phyloP scores from a whole-genome alignment of 2,797 vertebrate species.

The Trichosurus vulpecula region DNA sequence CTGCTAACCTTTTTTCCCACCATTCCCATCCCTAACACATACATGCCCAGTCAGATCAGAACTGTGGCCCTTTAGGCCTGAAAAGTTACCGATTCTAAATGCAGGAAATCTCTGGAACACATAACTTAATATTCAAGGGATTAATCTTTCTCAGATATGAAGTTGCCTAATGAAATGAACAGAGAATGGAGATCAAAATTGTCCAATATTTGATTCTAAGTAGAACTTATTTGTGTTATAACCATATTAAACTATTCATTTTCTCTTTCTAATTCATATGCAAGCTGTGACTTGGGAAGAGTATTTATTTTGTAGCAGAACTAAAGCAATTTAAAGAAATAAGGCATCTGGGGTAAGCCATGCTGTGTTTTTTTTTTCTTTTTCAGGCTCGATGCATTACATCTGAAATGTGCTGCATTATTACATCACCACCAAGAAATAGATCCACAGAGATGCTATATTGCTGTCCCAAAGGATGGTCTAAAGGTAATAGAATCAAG shows the following conservation, averaged over 20 bases:
- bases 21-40: background rate
- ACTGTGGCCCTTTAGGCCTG: background rate
- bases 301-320: slow-evolving; percentile 54
- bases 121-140: background rate
- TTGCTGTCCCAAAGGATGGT: slow-evolving; percentile 61
- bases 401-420: slow-evolving; percentile 82
- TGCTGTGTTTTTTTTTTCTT: slow-evolving; percentile 41
- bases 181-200: slow-evolving; percentile 33
- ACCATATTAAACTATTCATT: slow-evolving; percentile 46
- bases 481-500: slow-evolving; percentile 79
- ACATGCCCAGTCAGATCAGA: background rate
- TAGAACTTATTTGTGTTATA: slow-evolving; percentile 57
- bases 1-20: background rate
- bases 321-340: slow-evolving; percentile 48
- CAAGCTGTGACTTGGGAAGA: slow-evolving; percentile 21
- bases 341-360: background rate
- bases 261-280: slow-evolving; percentile 42
- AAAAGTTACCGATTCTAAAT: background rate
- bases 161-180: background rate
- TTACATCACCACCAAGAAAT: slow-evolving; percentile 80
- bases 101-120: background rate
- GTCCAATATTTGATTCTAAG: slow-evolving; percentile 51
- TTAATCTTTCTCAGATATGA: background rate
- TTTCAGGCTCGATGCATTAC: slow-evolving; percentile 74
- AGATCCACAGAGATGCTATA: slow-evolving; percentile 43